phyloP scores from a whole-genome alignment of 2,888 invertebrate genomes.

The Acleris sparsana region DNA sequence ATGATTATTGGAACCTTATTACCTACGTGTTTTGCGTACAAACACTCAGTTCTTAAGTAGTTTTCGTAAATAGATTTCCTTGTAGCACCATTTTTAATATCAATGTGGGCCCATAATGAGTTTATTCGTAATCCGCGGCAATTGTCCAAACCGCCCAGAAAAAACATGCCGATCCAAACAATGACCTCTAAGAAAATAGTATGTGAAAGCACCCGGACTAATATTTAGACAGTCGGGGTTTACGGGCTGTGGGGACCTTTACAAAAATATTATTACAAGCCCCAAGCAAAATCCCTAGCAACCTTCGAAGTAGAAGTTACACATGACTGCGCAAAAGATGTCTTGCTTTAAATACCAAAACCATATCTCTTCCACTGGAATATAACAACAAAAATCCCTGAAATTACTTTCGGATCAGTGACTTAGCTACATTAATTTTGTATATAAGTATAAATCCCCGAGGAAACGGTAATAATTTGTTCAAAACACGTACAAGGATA shows the following conservation, averaged over 20 bases:
- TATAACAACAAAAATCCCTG: conserved; percentile 12
- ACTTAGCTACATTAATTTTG: conserved; percentile 29
- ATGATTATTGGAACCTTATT: conserved; percentile 63
- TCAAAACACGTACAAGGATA: conserved; percentile 65
- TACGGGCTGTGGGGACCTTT: conserved; percentile 32
- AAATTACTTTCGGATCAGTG: conserved; percentile 23
- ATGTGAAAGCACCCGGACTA: conserved; percentile 35
- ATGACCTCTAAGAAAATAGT: conserved; percentile 30
- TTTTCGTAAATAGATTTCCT: neutral
- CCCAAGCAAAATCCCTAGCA: conserved; percentile 22
- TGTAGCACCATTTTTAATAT: neutral
- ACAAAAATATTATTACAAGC: conserved; percentile 35
- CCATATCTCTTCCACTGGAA: neutral
- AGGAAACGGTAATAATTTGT: conserved; percentile 58
- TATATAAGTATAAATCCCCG: conserved; percentile 49
- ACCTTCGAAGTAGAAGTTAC: conserved; percentile 23
- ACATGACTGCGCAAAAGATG: conserved; percentile 21
- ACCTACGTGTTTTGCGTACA: conserved; percentile 47
- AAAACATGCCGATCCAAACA: conserved; percentile 36
- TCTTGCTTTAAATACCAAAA: conserved; percentile 15
- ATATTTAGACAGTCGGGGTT: conserved; percentile 37
- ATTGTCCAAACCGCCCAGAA: conserved; percentile 31
- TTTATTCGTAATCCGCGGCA: conserved; percentile 12
- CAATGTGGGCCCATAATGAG: conserved; percentile 18
- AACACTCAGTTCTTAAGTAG: neutral